A percentile compares a stretch with the other conserved stretches of the same genome.
Conservation (phyloP, 2,113 vertebrate species). For the Tapirus terrestris region DNA sequence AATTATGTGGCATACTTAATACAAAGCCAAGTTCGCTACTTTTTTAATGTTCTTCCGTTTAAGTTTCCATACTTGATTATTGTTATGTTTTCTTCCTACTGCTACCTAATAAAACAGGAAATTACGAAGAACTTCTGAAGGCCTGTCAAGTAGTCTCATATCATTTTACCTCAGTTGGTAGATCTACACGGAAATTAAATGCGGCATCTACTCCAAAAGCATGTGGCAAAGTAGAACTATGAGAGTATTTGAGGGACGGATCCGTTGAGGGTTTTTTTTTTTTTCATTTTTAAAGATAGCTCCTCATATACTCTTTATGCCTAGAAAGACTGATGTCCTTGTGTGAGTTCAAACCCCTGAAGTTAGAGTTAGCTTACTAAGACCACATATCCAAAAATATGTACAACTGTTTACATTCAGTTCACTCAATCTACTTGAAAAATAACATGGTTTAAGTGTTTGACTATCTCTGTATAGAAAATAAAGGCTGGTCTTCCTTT, state of each 20-base stretch:
- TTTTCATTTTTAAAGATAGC: constrained; percentile 63
- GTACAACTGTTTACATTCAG: background rate
- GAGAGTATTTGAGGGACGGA: background rate
- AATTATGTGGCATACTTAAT: constrained; percentile 72
- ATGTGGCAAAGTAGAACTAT: background rate
- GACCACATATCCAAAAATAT: background rate
- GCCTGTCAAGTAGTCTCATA: background rate
- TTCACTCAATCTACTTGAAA: background rate
- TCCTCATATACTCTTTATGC: background rate
- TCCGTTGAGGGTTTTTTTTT: background rate
- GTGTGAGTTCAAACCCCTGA: background rate
- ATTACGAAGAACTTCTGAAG: constrained; percentile 22
- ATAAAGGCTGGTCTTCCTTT: background rate
- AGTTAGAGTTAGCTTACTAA: background rate
- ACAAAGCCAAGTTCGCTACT: constrained; percentile 44
- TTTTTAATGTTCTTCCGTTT: constrained; percentile 52
- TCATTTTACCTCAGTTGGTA: background rate
- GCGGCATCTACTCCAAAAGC: background rate
- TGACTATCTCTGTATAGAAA: background rate
- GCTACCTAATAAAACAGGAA: background rate
- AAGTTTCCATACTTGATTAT: constrained; percentile 34
- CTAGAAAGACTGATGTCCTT: constrained; percentile 1
- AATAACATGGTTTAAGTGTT: background rate
- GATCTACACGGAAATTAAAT: background rate
- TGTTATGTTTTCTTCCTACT: background rate